Evolutionary conservation across 2,797 vertebrate genomes (phyloP), one percentile per base, ranked within the genome.

Genomic region (Acanthis flammea): DNA sequence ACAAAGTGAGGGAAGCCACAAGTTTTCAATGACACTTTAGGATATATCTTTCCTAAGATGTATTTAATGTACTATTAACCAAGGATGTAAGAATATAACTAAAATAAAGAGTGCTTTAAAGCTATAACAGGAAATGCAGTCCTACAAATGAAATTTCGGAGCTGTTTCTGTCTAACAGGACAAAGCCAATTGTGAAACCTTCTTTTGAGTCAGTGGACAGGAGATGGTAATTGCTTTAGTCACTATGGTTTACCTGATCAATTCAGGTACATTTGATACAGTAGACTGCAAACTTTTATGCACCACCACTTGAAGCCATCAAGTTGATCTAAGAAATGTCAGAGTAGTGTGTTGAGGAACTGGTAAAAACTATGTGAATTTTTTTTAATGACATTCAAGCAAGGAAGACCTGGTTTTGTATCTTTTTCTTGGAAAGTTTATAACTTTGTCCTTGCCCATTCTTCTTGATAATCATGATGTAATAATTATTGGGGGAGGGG

Each of bases 71-170:
- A 74, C 15, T 73, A 42, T 86, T 90, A 96, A 94, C 57, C 45
- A 94, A 81, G 55, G 25, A 54, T 78, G 57, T 54, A 90, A 91
- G 94, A 95, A 86, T 77, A 57, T 84, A 51, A n/a, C 15, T 72
- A 53, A 94, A 96, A 68, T 88, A 80, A 93, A 93, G 25, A 60
- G 8, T 86, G 9, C 31, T 96, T 96, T 53, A 87, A 95, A 96
- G 25, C 76, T 37, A 37, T 22, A 71, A 71, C 25, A 91, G 74
- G 23, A 60, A 87, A 92, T 33, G 6, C 11, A 47, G 9, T 48
- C 17, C 67, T 74, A 35, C 47, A 61, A 94, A 61, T 65, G 1
- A 53, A 67, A 71, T 91, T 81, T 68, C 37, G 48, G n/a, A 57
- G 17, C 16, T 76, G 3, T 67, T 83, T 93, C 61, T 58, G 2